Conservation (phyloP, 2,888 invertebrate genomes). For the Sphaerophoria taeniata region DNA sequence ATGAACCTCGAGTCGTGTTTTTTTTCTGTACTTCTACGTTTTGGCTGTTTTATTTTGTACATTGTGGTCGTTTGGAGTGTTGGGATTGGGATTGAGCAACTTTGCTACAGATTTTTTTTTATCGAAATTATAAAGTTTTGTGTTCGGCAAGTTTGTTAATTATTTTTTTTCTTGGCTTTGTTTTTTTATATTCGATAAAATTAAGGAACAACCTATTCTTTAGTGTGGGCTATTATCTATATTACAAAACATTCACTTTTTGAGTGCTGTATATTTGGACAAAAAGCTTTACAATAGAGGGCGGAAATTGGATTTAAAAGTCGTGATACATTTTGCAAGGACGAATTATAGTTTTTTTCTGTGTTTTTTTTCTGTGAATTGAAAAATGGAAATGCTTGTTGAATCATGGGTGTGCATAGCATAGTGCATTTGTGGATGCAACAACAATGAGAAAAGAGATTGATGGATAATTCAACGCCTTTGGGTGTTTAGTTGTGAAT, state of each 20-base stretch:
- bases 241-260: slow-evolving; percentile 68
- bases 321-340: slow-evolving; percentile 76
- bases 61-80: slow-evolving; percentile 42
- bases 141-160: slow-evolving; percentile 53
- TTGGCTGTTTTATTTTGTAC: slow-evolving; percentile 3
- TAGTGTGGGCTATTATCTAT: slow-evolving; percentile 39
- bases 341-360: slow-evolving; percentile 73
- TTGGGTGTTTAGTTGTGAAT: slow-evolving; percentile 74
- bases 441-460: slow-evolving; percentile 34
- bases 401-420: neutral
- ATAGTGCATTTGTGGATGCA: slow-evolving; percentile 22
- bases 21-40: slow-evolving; percentile 4
- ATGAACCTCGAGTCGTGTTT: slow-evolving; percentile 37
- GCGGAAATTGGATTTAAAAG: slow-evolving; percentile 75
- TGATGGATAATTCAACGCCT: slow-evolving; percentile 73
- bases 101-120: slow-evolving; percentile 42
- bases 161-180: slow-evolving; percentile 31
- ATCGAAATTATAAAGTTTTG: slow-evolving; percentile 45
- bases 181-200: slow-evolving; percentile 39
- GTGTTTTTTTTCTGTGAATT: slow-evolving; percentile 8
- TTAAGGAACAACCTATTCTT: slow-evolving; percentile 57
- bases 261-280: slow-evolving; percentile 17
- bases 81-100: slow-evolving; percentile 56
- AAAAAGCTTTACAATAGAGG: slow-evolving; percentile 46
- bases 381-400: slow-evolving; percentile 15